Base-by-base conservation (phyloP, 2,797 vertebrate genomes). In the Bradypodion ventrale region DNA sequence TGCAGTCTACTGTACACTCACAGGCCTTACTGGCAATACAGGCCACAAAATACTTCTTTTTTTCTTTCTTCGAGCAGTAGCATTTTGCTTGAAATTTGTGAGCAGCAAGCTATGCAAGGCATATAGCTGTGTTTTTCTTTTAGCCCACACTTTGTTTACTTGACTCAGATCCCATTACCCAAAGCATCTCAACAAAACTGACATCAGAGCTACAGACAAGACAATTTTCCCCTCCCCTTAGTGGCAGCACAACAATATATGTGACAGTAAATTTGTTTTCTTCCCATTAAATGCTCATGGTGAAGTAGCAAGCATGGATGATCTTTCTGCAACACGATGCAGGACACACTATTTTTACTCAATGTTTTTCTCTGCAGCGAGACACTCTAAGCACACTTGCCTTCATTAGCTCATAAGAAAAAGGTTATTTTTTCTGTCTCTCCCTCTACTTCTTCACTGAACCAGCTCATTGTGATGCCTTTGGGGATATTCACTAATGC, bases 61-160 rank as follows among this genome's bases (percentile, higher is more conserved):
- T n/a, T n/a, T n/a, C n/a, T n/a, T n/a, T n/a, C n/a, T 49, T 12
- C 74, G 27, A 52, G 83, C 12, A 15, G 49, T 62, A 32, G 77
- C 68, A 86, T 75, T 81, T 80, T 59, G 42, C 62, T 80, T 62
- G 75, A 62, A 32, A 65, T 88, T 81, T 69, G 60, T 77, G 44
- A 76, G 77, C 59, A 25, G 60, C 75, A 69, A 27, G 59, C 73
- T 40, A 52, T 69, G 46, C 7, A 29, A 76, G 37, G 52, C 5
- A 66, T 66, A 87, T 65, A 79, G 5, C 1, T 15, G 40, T 42
- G 35, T 81, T 82, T 85, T 75, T 79, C 27, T 63, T 65, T 77
- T 69, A 76, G 87, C 63, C 63, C 74, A 80, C 16, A 27, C 73
- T 73, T 65, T 52, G 81, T 87, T 85, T 88, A 83, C 74, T 77